Evolutionary conservation across 2,797 vertebrate species (phyloP), one percentile per base, ranked within the genome.

Genomic region (Hypotaenidia philippensis): DNA sequence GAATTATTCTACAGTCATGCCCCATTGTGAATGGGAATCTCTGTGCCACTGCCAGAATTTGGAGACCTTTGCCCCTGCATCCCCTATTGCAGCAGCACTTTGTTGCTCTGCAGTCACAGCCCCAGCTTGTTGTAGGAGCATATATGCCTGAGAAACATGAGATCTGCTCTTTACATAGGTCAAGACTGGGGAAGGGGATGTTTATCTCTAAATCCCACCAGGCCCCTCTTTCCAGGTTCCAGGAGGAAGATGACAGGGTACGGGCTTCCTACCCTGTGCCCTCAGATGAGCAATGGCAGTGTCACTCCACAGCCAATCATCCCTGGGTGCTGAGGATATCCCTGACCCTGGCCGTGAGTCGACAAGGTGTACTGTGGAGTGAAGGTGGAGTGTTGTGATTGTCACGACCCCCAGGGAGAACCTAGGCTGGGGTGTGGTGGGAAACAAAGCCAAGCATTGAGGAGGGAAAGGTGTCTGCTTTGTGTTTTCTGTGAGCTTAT

Each of bases 381-480:
- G 31, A 41, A 40, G 81, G 41, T 36, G 50, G 66, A 57, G 8
- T 40, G 23, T 41, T 26, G 26, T 36, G 52, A 38, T 40, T 44
- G 49, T 20, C 52, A 70, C 45, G 49, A 84, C 9, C 34, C 40
- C 26, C 27, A 44, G 29, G 20, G 9, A 6, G 26, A 83, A 36
- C 13, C 25, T 36, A 56, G 7, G 3, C 38, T 5, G 53, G 25
- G 17, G 41, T 89, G 53, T 25, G 17, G 38, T 89, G 44, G 22
- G 27, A 88, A 72, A 47, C 1, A 1, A 74, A 85, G 38, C 19
- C 50, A 69, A 44, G 44, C 0, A 0, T 34, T 0, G 1, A 34
- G 40, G 45, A 53, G 31, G 27, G 44, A 20, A 63, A 38, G 41
- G 11, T 31, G 18, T 22, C 19, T 72, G 74, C 38, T 86, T 65